These are phyloP conservation scores for Drosophila kambysellisi DNA, from an alignment of 2,888 invertebrate genomes.

Conservation along the genomic window DNA sequence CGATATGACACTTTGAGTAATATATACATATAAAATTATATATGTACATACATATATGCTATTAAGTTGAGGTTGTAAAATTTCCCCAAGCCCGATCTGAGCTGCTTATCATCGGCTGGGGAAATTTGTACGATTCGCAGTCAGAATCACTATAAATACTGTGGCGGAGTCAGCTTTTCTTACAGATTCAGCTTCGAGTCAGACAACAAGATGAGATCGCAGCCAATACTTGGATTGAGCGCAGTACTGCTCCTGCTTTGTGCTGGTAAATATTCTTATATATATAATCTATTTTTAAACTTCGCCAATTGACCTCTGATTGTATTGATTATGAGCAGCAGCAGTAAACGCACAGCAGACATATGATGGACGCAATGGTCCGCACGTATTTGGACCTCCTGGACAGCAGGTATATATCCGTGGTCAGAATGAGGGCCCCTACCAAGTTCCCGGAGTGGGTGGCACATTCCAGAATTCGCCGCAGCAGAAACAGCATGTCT, in stretches of 20 bases:
- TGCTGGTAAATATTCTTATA: constrained; percentile 30
- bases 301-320: neutral
- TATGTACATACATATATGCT: neutral
- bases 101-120: no score
- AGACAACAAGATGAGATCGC: constrained; percentile 33
- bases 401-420: constrained; percentile 63
- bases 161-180: neutral
- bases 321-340: neutral
- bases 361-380: constrained; percentile 62
- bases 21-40: neutral
- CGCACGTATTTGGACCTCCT: constrained; percentile 49
- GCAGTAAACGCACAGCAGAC: constrained; percentile 43
- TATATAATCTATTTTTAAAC: neutral
- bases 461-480: constrained; percentile 52
- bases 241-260: constrained; percentile 30
- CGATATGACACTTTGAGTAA: constrained; percentile 1
- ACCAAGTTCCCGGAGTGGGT: constrained; percentile 57
- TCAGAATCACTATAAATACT: constrained; percentile 39
- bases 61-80: neutral
- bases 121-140: no score
- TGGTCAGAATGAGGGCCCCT: constrained; percentile 57
- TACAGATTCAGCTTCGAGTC: constrained; percentile 25
- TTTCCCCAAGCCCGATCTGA: constrained; percentile 40
- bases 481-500: constrained; percentile 35
- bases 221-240: constrained; percentile 32